These are phyloP conservation scores for Pseudomyrmex dendroicus DNA, from an alignment of 1,140 invertebrate genomes.

Conservation along the genomic window DNA sequence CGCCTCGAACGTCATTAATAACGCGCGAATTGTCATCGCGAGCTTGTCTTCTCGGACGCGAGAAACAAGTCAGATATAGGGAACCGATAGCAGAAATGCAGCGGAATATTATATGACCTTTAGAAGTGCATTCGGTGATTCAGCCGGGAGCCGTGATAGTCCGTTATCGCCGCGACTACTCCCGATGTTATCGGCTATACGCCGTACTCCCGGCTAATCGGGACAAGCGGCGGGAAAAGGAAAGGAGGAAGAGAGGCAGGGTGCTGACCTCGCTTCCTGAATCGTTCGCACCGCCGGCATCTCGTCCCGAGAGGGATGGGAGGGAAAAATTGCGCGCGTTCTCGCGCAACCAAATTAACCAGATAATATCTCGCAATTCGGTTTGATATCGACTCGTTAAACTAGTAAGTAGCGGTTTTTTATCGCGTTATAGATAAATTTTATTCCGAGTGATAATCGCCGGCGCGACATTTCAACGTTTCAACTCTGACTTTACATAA, in stretches of 20 bases:
- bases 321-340: conserved; percentile 34
- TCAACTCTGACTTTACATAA: background rate
- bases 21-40: background rate
- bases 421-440: background rate
- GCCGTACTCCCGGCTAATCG: conserved; percentile 65
- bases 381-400: conserved; percentile 46
- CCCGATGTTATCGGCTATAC: conserved; percentile 74
- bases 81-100: conserved; percentile 61
- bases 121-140: conserved; percentile 66
- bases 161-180: conserved; percentile 73
- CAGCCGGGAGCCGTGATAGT: conserved; percentile 71
- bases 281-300: conserved; percentile 67
- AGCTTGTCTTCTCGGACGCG: background rate
- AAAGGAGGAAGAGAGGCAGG: conserved; percentile 50
- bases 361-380: conserved; percentile 55
- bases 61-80: conserved; percentile 26
- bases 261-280: conserved; percentile 68
- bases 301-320: conserved; percentile 31
- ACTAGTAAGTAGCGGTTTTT: background rate
- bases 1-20: conserved; percentile 30
- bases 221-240: conserved; percentile 54
- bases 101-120: conserved; percentile 57
- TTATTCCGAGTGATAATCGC: background rate
- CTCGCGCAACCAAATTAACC: conserved; percentile 48
- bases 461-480: background rate